phyloP scores from a whole-genome alignment of 2,888 invertebrate species.

The Elysia crispata region DNA sequence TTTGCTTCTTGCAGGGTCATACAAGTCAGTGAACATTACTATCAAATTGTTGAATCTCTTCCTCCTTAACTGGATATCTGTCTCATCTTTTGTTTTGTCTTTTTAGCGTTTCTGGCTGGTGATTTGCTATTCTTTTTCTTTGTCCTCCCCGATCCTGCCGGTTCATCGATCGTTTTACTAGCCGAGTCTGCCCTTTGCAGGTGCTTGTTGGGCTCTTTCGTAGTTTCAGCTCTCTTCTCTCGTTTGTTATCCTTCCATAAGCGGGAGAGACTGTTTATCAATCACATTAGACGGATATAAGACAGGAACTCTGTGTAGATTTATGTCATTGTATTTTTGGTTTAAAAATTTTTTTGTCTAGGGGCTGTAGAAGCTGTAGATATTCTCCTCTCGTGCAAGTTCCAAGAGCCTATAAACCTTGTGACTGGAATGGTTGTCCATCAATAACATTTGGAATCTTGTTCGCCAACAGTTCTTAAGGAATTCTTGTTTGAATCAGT shows the following conservation, averaged over 20 bases:
- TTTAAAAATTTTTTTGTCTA: constrained; percentile 33
- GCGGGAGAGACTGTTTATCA: constrained; percentile 29
- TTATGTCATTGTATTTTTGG: constrained; percentile 34
- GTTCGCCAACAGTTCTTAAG: constrained; percentile 54
- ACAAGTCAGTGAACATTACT: too few species aligned
- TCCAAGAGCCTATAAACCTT: constrained; percentile 37
- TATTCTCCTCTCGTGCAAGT: constrained; percentile 37
- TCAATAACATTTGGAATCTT: constrained; percentile 57
- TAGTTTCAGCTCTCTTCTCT: constrained; percentile 24
- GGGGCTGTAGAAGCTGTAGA: constrained; percentile 42
- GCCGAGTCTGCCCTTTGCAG: too few species aligned
- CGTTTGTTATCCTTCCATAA: constrained; percentile 47
- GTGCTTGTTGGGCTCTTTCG: too few species aligned
- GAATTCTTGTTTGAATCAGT: constrained; percentile 57
- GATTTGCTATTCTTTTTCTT: too few species aligned
- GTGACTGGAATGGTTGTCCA: constrained; percentile 55
- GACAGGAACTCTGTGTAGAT: constrained; percentile 22
- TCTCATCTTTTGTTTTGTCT: too few species aligned
- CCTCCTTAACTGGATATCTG: too few species aligned
- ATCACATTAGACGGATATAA: neutral
- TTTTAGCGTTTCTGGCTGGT: too few species aligned
- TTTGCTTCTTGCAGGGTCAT: too few species aligned
- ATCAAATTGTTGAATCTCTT: too few species aligned
- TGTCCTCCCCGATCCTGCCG: too few species aligned
- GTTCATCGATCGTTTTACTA: too few species aligned